phyloP scores from a whole-genome alignment of 2,797 vertebrate species.

The Mus caroli region DNA sequence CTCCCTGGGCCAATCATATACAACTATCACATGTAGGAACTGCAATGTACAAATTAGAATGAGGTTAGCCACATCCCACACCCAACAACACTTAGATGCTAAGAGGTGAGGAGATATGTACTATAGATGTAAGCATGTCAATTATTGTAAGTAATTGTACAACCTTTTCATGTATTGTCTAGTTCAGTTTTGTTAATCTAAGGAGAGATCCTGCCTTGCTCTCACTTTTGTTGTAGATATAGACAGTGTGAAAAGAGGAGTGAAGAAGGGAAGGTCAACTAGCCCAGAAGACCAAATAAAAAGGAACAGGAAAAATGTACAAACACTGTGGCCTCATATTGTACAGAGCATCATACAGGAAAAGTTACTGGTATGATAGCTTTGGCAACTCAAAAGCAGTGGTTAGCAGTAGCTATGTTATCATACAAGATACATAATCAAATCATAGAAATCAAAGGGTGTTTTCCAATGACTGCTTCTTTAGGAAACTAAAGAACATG shows the following conservation, averaged over 20 bases:
- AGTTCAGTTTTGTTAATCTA: neutral
- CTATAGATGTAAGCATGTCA: neutral
- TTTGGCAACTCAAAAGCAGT: neutral
- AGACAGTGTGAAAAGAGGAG: neutral
- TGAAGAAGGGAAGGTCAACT: neutral
- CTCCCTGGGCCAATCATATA: neutral
- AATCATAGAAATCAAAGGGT: neutral
- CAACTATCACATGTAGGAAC: neutral
- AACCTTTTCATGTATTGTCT: neutral
- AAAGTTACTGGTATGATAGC: neutral
- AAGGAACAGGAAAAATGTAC: neutral
- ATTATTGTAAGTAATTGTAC: neutral
- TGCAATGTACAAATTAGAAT: neutral
- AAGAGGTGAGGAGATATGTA: neutral
- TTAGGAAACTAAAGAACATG: neutral
- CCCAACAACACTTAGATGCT: neutral
- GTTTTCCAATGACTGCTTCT: neutral
- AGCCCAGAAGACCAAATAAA: neutral
- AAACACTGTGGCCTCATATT: neutral
- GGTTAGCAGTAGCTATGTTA: neutral
- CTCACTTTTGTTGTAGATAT: neutral
- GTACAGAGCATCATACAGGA: neutral
- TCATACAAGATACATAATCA: neutral
- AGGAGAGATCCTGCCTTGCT: neutral
- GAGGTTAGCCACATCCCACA: neutral